Evolutionary conservation across 2,113 vertebrate genomes (phyloP).

Genomic region (Mus spicilegus): DNA sequence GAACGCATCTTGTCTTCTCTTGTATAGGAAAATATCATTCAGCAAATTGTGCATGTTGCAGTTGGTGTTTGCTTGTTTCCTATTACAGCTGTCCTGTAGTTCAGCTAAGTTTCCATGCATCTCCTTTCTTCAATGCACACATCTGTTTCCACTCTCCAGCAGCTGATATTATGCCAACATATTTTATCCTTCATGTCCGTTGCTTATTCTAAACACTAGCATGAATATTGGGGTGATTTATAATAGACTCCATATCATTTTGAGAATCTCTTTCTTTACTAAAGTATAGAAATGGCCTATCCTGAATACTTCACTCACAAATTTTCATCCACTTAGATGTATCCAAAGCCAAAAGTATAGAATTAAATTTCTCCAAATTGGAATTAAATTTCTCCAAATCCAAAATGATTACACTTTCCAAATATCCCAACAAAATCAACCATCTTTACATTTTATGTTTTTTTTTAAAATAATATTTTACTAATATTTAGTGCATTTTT

Average conservation of each 20-base stretch:
- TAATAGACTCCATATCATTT: slow-evolving; percentile 25
- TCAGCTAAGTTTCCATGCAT: slow-evolving; percentile 60
- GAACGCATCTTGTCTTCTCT: not conserved
- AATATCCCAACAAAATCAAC: not conserved
- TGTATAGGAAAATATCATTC: not conserved
- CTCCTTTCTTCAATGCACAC: slow-evolving; percentile 33
- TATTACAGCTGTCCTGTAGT: slow-evolving; percentile 2
- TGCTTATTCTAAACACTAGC: slow-evolving; percentile 22
- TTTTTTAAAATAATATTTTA: not conserved
- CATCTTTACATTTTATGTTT: not conserved
- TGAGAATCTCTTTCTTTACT: slow-evolving; percentile 2
- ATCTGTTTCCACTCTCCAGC: slow-evolving; percentile 64
- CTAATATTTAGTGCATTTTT: not conserved
- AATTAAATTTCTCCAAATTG: not conserved
- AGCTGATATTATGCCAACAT: slow-evolving; percentile 26
- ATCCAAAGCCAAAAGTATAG: not conserved
- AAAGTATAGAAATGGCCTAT: not conserved
- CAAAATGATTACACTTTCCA: not conserved
- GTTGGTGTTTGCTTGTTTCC: slow-evolving; percentile 51
- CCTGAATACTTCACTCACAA: slow-evolving; percentile 33
- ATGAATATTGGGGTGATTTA: slow-evolving; percentile 63
- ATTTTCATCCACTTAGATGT: not conserved
- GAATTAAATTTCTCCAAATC: not conserved
- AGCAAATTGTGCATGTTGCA: not conserved
- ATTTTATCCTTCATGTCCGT: slow-evolving; percentile 26